Evolutionary conservation across 2,888 invertebrate genomes (phyloP), one percentile per base, ranked within the genome.

Genomic region (Diarsia rubi): DNA sequence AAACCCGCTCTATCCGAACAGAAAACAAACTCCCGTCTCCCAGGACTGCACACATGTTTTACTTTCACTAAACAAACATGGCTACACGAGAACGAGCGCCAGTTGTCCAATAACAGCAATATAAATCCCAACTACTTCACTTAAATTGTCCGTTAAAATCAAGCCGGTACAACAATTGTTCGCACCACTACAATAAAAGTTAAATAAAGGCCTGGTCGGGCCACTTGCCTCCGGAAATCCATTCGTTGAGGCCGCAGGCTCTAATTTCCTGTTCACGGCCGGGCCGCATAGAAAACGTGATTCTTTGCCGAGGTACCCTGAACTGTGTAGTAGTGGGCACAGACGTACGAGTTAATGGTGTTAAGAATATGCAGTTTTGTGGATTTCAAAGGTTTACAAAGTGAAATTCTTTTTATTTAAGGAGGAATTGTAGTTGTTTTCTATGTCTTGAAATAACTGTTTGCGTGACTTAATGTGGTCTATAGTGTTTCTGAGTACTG

Each of bases 251-350:
- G 83, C 90, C 88, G 87, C 88, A 90, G 91, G 90, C 91, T 90
- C 93, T 92, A 92, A 93, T 93, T 93, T 93, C 93, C 93, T 91
- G 90, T 87, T 85, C 79, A 84, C 86, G 85, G 86, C 84, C 85
- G 82, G 82, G 79, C 84, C 88, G 87, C 87, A 88, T 90, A 86
- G 86, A 87, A 88, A 90, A 88, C 86, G 85, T 81, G 84, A 88
- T 85, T 82, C 87, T 84, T 87, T 79, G 72, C 66, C 66, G 76
- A 69, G 73, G 60, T 71, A 37, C 75, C 60, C 54, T 24, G 66
- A 37, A 47, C 76, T 19, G 21, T 78, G 54, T 62, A 37, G 37
- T 57, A 16, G 49, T 16, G 57, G 37, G 24, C 54, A 69, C 59
- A 52, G 72, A 47, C 70, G 63, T 64, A 59, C 57, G 19, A 24